phyloP scores from a whole-genome alignment of 2,888 invertebrate species.

The Orthosia cruda region DNA sequence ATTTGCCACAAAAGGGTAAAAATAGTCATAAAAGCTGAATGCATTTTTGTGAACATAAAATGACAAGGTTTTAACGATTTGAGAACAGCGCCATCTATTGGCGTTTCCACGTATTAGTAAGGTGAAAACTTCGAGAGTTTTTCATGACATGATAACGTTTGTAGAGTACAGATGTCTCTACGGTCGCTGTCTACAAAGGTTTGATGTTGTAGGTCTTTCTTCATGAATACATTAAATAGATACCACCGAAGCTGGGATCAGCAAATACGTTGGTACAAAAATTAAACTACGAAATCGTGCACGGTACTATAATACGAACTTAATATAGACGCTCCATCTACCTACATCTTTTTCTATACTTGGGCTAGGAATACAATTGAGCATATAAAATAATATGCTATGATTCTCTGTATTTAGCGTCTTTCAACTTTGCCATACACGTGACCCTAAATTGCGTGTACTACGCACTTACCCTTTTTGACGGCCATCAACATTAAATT shows the following conservation, averaged over 20 bases:
- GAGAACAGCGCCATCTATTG: conserved; percentile 63
- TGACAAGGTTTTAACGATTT: neutral
- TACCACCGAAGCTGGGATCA: neutral
- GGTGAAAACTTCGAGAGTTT: conserved; percentile 19
- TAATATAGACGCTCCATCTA: neutral
- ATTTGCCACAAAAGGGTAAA: neutral
- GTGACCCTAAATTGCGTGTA: conserved; percentile 4
- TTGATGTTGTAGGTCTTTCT: neutral
- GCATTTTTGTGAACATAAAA: neutral
- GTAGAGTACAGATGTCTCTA: conserved; percentile 45
- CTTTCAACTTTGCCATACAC: neutral
- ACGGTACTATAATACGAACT: no score
- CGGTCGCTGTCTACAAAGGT: neutral
- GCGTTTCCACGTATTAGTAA: conserved; percentile 9
- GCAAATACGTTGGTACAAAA: neutral
- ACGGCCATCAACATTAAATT: conserved; percentile 1
- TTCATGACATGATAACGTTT: neutral
- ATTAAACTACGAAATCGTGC: neutral
- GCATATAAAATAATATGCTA: neutral
- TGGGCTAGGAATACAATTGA: neutral
- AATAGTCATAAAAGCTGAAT: neutral
- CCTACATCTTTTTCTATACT: neutral
- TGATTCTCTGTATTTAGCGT: neutral
- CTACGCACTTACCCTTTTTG: conserved; percentile 1
- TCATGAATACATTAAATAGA: neutral